Conservation (phyloP, 2,888 invertebrate species). For the Caenorhabditis auriculariae region DNA sequence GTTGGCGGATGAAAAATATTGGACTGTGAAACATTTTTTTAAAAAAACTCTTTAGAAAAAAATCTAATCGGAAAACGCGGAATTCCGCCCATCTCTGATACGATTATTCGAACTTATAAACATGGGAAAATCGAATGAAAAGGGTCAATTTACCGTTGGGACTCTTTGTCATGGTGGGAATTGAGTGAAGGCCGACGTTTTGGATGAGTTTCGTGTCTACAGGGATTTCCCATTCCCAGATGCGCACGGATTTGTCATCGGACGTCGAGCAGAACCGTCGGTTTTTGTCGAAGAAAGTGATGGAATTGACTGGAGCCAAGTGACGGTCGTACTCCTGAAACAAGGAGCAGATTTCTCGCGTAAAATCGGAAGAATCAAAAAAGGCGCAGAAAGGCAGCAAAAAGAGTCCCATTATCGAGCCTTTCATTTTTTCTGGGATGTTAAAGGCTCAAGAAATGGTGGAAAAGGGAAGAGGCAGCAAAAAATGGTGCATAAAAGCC, state of each 20-base stretch:
- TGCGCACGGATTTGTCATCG: slow-evolving; percentile 95
- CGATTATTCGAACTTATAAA: too few relatives aligned
- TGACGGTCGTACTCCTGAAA: slow-evolving; percentile 94
- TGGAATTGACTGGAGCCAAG: slow-evolving; percentile 95
- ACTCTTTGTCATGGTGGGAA: slow-evolving; percentile 90
- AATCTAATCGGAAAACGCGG: too few relatives aligned
- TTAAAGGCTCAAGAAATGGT: too few relatives aligned
- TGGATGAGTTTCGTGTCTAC: slow-evolving; percentile 99
- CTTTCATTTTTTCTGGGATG: too few relatives aligned
- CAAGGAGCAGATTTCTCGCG: too few relatives aligned
- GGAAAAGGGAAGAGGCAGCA: too few relatives aligned
- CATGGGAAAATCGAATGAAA: neutral
- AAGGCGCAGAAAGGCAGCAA: too few relatives aligned
- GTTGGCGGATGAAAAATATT: neutral
- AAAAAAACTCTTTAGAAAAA: neutral
- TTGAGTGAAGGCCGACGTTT: slow-evolving; percentile 98
- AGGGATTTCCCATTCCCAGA: slow-evolving; percentile 91
- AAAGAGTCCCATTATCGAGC: too few relatives aligned
- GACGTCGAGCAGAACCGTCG: slow-evolving; percentile 96
- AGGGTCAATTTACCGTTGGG: slow-evolving; percentile 75
- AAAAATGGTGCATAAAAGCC: too few relatives aligned
- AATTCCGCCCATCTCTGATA: too few relatives aligned
- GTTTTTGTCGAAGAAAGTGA: slow-evolving; percentile 98
- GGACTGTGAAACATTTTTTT: neutral
- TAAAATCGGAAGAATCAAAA: too few relatives aligned